phyloP scores from a whole-genome alignment of 1,140 invertebrate genomes.

The Halesus radiatus region DNA sequence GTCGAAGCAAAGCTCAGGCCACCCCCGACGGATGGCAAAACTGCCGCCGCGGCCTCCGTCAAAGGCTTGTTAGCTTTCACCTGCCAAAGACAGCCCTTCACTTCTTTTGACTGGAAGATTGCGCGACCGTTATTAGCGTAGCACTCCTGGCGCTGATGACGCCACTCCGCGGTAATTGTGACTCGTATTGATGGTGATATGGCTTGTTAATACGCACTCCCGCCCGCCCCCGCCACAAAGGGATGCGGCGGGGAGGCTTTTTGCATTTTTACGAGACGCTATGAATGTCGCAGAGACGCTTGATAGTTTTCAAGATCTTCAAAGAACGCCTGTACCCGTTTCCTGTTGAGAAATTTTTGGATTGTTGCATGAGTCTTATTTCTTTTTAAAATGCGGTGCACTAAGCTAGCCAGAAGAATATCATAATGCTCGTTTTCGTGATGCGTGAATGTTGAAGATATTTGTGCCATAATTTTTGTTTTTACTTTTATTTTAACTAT shows the following conservation, averaged over 20 bases:
- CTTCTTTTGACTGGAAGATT: constrained; percentile 53
- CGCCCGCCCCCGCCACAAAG: neutral
- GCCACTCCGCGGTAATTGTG: constrained; percentile 39
- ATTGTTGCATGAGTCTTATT: too few species aligned
- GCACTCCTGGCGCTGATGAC: constrained; percentile 31
- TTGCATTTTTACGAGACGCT: constrained; percentile 5
- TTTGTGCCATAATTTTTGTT: too few species aligned
- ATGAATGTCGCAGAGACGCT: neutral
- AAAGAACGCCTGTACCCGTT: neutral
- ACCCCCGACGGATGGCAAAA: neutral
- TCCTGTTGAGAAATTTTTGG: neutral
- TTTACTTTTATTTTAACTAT: too few species aligned
- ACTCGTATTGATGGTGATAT: constrained; percentile 42
- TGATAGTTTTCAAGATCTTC: constrained; percentile 26
- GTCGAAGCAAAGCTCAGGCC: too few species aligned
- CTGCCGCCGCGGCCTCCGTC: constrained; percentile 23
- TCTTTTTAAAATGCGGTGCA: too few species aligned
- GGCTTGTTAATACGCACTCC: constrained; percentile 41
- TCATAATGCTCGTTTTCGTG: too few species aligned
- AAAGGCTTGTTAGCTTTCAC: constrained; percentile 49
- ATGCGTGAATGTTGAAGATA: too few species aligned
- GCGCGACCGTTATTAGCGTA: constrained; percentile 40
- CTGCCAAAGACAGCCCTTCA: constrained; percentile 46
- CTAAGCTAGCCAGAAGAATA: too few species aligned
- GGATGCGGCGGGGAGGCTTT: neutral